These are phyloP conservation scores for Sparus aurata DNA, from an alignment of 2,797 vertebrate genomes.

Conservation along the genomic window DNA sequence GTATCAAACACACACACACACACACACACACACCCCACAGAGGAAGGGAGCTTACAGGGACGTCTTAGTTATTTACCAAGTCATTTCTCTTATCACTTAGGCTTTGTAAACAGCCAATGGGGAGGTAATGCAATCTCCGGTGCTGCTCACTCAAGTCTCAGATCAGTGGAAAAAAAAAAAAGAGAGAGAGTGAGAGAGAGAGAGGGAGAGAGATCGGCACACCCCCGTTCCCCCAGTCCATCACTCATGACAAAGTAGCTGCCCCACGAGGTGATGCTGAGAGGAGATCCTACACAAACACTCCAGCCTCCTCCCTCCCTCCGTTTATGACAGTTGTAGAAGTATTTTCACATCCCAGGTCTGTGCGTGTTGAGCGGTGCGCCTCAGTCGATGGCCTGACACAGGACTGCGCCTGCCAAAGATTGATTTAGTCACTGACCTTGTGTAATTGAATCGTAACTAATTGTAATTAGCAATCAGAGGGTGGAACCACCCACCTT, in stretches of 20 bases:
- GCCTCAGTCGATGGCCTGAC: constrained; percentile 54
- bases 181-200: neutral
- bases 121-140: constrained; percentile 80
- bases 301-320: constrained; percentile 24
- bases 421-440: constrained; percentile 81
- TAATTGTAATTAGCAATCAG: constrained; percentile 83
- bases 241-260: constrained; percentile 64
- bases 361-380: constrained; percentile 24
- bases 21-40: constrained; percentile 33
- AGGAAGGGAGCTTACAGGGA: constrained; percentile 70
- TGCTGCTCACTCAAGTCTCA: constrained; percentile 73
- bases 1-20: constrained; percentile 64
- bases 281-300: constrained; percentile 26
- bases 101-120: constrained; percentile 84
- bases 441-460: constrained; percentile 81
- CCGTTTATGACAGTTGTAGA: constrained; percentile 40
- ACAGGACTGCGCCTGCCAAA: constrained; percentile 48
- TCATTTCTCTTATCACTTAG: constrained; percentile 84
- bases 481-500: constrained; percentile 72
- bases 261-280: constrained; percentile 34
- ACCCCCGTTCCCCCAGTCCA: constrained; percentile 43
- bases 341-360: constrained; percentile 31
- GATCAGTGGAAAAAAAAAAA: constrained; percentile 37
- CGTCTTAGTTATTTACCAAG: constrained; percentile 82
- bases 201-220: constrained; percentile 11